Conservation (phyloP, 2,888 invertebrate species). For the Therioaphis trifolii region DNA sequence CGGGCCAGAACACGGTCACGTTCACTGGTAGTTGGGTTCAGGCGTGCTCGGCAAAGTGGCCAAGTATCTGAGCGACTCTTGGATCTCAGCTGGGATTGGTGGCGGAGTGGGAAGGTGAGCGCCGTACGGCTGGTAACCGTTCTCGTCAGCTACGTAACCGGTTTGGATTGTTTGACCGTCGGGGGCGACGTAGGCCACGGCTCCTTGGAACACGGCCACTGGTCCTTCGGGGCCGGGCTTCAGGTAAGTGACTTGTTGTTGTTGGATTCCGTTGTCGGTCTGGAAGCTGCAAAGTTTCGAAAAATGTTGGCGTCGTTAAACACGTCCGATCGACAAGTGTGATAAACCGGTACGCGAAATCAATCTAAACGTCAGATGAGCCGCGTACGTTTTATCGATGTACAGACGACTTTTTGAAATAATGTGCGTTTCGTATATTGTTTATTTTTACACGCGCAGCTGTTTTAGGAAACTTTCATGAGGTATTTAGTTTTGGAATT, state of each 20-base stretch:
- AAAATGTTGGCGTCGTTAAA: not conserved
- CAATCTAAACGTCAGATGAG: too few species aligned
- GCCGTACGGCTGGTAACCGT: slow-evolving; percentile 81
- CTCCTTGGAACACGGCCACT: slow-evolving; percentile 75
- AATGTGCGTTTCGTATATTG: too few species aligned
- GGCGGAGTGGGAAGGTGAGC: slow-evolving; percentile 83
- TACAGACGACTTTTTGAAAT: too few species aligned
- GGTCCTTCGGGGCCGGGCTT: slow-evolving; percentile 71
- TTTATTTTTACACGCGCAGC: too few species aligned
- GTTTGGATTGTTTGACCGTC: slow-evolving; percentile 74
- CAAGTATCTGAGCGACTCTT: slow-evolving; percentile 64
- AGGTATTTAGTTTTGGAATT: too few species aligned
- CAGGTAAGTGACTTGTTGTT: slow-evolving; percentile 70
- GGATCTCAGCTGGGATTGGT: slow-evolving; percentile 78
- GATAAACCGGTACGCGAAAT: too few species aligned
- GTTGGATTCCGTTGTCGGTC: slow-evolving; percentile 70
- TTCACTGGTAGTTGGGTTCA: slow-evolving; percentile 50
- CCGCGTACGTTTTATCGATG: too few species aligned
- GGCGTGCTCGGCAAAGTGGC: slow-evolving; percentile 63
- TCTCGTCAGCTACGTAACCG: slow-evolving; percentile 78
- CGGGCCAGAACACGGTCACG: not conserved
- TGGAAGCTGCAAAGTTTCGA: slow-evolving; percentile 68
- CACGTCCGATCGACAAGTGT: too few species aligned
- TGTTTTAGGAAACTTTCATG: too few species aligned
- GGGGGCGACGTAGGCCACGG: slow-evolving; percentile 78